Conservation (phyloP, 2,113 vertebrate genomes). For the Chinchilla lanigera region DNA sequence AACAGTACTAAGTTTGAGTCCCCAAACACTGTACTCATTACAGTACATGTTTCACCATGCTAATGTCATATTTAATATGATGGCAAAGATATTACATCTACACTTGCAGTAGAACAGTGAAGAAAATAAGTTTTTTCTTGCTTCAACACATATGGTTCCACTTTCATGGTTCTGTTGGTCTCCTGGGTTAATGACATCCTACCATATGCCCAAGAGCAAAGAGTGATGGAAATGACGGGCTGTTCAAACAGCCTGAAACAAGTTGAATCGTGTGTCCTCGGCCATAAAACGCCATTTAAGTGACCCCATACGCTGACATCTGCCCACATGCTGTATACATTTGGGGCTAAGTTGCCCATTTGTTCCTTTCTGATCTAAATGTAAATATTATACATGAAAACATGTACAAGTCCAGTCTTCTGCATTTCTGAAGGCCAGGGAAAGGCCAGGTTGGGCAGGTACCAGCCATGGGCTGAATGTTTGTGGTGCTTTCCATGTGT, state of each 20-base stretch:
- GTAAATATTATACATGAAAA: conserved; percentile 87
- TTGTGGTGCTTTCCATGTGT: conserved; percentile 80
- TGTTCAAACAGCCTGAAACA: conserved; percentile 78
- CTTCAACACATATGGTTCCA: conserved; percentile 86
- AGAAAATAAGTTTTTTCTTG: conserved; percentile 73
- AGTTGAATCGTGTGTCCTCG: conserved; percentile 72
- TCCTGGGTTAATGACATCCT: conserved; percentile 84
- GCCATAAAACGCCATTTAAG: conserved; percentile 80
- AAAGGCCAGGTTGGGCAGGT: conserved; percentile 77
- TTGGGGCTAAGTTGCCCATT: conserved; percentile 82
- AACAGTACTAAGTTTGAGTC: background rate
- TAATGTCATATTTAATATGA: background rate
- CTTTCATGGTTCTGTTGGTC: conserved; percentile 83
- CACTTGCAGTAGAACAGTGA: background rate
- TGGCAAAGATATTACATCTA: background rate
- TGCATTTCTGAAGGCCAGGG: conserved; percentile 67
- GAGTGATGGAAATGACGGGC: conserved; percentile 83
- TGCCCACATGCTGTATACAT: conserved; percentile 82
- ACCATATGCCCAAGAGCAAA: conserved; percentile 87
- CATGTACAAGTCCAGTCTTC: conserved; percentile 81
- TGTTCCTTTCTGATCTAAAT: conserved; percentile 79
- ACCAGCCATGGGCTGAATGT: conserved; percentile 75
- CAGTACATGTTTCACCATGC: background rate
- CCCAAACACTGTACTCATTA: background rate
- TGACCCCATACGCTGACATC: conserved; percentile 78